These are phyloP conservation scores for Azorinus chamasolen DNA, from an alignment of 2,888 invertebrate species.

Conservation along the genomic window DNA sequence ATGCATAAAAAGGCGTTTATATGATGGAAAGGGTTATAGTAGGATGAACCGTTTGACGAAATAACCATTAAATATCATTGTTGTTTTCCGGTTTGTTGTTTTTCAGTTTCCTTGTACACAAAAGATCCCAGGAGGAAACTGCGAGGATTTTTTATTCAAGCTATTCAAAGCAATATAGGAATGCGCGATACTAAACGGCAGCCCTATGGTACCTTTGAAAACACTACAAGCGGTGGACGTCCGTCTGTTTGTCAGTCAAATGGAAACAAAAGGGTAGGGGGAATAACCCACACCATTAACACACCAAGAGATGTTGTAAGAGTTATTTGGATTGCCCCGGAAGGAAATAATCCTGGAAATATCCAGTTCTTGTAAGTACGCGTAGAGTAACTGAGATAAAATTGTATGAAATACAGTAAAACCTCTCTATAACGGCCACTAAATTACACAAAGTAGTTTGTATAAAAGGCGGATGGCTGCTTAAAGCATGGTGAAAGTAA, in stretches of 20 bases:
- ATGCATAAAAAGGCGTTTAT: no score
- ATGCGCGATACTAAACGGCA: constrained; percentile 46
- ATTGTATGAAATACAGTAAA: not conserved
- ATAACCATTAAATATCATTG: no score
- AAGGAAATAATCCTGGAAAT: constrained; percentile 40
- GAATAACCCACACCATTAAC: constrained; percentile 52
- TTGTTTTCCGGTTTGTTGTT: not conserved
- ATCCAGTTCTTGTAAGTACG: constrained; percentile 59
- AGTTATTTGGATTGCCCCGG: constrained; percentile 53
- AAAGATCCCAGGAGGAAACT: constrained; percentile 16
- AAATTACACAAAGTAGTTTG: no score
- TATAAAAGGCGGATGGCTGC: no score
- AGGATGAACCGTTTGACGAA: no score
- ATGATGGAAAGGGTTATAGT: no score
- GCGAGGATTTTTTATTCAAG: constrained; percentile 59
- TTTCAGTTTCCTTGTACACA: constrained; percentile 44
- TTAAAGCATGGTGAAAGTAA: no score
- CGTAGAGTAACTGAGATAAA: not conserved
- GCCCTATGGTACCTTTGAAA: constrained; percentile 51
- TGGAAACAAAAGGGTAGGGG: constrained; percentile 25
- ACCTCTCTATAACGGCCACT: no score
- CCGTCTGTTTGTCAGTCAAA: constrained; percentile 46
- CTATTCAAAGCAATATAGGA: constrained; percentile 47
- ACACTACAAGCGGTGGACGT: constrained; percentile 28
- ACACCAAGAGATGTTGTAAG: constrained; percentile 18